Evolutionary conservation across 2,888 invertebrate species (phyloP), one percentile per base, ranked within the genome.

Genomic region (Ormyrus nitidulus): DNA sequence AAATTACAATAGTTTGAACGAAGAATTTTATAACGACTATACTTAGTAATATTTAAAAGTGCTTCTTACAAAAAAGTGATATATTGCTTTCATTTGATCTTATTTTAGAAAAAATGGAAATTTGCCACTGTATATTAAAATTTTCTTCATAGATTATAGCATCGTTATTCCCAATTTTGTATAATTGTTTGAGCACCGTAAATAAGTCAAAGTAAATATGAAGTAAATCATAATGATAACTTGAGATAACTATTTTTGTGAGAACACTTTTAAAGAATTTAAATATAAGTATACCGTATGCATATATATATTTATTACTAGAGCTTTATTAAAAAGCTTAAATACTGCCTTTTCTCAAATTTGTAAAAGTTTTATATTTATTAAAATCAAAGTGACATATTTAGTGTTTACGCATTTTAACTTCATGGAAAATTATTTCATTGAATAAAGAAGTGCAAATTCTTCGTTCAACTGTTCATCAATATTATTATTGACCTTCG

Each of bases 301-400:
- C 71, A 58, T 73, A 68, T 74, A 69, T 64, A 62, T 64, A 58
- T 56, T 8, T 69, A 79, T 6, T 56, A 66, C 46, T 61, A 61
- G 53, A 72, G 72, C 69, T 77, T 73, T 54, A 70, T 65, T 61
- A 73, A 73, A 81, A 77, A 81, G 79, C 81, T 76, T 81, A 9
- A 46, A 77, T 79, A 79, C 81, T 82, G 81, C 81, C 81, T 82
- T 75, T 72, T 65, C 74, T 80, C 66, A 80, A 77, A 78, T 80
- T 78, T 79, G 46, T 75, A 82, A 82, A 77, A 75, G 5, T 75
- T 80, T 80, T 82, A 69, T 79, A 81, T 74, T 78, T 48, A 70
- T 74, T 69, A 70, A 75, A 72, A 74, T 78, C 61, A 65, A 73
- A 65, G 44, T 69, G 19, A 46, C 54, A n/a, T 34, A 58, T n/a